A percentile compares a stretch with the other conserved stretches of the same genome.
phyloP scores from a whole-genome alignment of 2,797 vertebrate genomes.

The Todus mexicanus region DNA sequence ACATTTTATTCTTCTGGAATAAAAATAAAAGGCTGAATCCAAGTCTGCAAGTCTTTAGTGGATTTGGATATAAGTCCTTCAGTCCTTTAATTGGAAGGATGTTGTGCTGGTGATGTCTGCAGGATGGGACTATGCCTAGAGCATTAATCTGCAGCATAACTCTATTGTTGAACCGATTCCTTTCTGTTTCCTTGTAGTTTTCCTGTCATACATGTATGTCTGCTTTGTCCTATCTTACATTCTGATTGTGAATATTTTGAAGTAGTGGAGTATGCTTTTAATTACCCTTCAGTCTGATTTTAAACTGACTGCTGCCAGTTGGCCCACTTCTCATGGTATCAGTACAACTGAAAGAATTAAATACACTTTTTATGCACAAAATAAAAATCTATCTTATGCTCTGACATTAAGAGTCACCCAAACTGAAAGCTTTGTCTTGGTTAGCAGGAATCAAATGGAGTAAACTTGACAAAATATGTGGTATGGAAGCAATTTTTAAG shows the following conservation, averaged over 20 bases:
- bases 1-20: slow-evolving; percentile 34
- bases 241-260: neutral
- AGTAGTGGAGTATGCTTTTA: neutral
- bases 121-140: neutral
- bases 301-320: neutral
- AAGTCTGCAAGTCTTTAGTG: neutral
- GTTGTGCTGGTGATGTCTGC: neutral
- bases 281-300: neutral
- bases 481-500: neutral
- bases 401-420: neutral
- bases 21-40: neutral
- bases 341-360: neutral
- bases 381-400: neutral
- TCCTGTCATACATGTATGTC: neutral
- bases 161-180: neutral
- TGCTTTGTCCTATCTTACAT: neutral
- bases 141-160: neutral
- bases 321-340: too few species aligned
- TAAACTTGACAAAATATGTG: neutral
- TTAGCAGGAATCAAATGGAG: neutral
- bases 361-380: neutral
- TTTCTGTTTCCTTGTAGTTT: neutral
- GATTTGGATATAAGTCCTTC: neutral
- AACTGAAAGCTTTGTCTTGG: neutral
- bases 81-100: neutral